Percentiles rank a stretch among this genome's conserved stretches.
phyloP scores from a whole-genome alignment of 92 coral and sea anemone genomes.

The Virgularia gustaviana region DNA sequence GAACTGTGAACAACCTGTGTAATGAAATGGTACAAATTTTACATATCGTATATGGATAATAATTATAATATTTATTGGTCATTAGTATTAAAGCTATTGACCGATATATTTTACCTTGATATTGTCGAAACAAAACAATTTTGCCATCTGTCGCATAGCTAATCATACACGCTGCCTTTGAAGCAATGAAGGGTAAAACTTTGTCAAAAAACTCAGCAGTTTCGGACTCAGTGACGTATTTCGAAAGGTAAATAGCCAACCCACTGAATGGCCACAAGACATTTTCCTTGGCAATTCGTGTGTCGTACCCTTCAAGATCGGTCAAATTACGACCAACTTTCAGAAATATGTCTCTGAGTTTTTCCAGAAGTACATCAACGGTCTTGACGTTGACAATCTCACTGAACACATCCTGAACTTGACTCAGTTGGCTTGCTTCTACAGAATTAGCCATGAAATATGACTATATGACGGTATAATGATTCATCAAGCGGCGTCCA shows the following conservation, averaged over 20 bases:
- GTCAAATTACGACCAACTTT: slow-evolving; percentile 49
- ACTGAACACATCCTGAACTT: slow-evolving; percentile 55
- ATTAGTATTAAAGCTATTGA: background rate
- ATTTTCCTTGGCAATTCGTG: slow-evolving; percentile 1
- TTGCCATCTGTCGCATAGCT: slow-evolving; percentile 53
- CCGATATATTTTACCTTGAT: slow-evolving; percentile 61
- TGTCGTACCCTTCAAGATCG: slow-evolving; percentile 8
- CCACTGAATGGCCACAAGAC: slow-evolving; percentile 66
- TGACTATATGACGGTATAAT: no score
- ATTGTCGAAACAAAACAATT: slow-evolving; percentile 34
- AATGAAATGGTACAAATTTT: no score
- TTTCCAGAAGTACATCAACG: slow-evolving; percentile 25
- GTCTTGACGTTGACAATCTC: slow-evolving; percentile 37
- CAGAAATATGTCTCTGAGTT: slow-evolving; percentile 49
- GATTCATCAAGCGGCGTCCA: no score
- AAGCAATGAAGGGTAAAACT: slow-evolving; percentile 58
- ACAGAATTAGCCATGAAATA: no score
- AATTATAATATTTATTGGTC: no score
- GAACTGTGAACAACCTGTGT: no score
- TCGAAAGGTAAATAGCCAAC: slow-evolving; percentile 57
- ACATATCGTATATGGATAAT: background rate
- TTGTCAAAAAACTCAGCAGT: slow-evolving; percentile 46
- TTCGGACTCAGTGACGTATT: slow-evolving; percentile 48
- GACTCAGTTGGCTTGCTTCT: no score
- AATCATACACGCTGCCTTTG: slow-evolving; percentile 56